A percentile compares a stretch with the other conserved stretches of the same genome.
Conservation (phyloP, 2,113 vertebrate species). For the Sturnus vulgaris region DNA sequence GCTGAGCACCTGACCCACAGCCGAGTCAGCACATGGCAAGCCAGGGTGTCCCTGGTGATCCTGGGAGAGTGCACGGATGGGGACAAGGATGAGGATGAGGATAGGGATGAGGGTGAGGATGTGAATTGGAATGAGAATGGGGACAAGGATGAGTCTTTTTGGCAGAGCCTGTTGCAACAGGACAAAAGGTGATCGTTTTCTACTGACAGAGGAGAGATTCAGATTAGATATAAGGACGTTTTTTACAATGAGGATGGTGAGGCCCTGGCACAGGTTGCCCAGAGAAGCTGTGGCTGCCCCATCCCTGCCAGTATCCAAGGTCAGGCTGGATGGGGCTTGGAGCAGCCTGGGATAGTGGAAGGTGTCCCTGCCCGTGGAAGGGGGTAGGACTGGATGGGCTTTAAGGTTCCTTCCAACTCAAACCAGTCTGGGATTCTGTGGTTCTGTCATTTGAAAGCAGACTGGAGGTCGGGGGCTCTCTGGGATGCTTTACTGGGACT, state of each 20-base stretch:
- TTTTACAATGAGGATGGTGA: neutral
- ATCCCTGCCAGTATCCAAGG: neutral
- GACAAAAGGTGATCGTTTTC: neutral
- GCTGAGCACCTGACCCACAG: neutral
- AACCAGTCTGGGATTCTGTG: neutral
- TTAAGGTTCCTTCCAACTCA: neutral
- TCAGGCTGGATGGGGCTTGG: neutral
- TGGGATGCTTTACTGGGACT: accelerated
- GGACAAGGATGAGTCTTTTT: neutral
- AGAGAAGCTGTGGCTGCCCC: neutral
- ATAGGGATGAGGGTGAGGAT: neutral
- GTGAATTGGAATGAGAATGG: neutral
- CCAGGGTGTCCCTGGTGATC: neutral
- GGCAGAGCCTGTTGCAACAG: neutral
- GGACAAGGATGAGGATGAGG: neutral
- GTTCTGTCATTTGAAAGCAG: neutral
- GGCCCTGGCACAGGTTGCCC: neutral
- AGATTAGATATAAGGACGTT: neutral
- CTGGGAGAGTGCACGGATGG: accelerated
- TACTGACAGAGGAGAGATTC: neutral
- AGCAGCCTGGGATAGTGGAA: neutral
- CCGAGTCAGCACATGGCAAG: neutral
- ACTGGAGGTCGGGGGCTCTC: neutral
- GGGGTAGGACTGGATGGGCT: neutral
- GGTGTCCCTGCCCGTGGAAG: neutral